These are phyloP conservation scores for Notarius lentiginosus DNA, from an alignment of 2,113 vertebrate species.

Conservation along the genomic window DNA sequence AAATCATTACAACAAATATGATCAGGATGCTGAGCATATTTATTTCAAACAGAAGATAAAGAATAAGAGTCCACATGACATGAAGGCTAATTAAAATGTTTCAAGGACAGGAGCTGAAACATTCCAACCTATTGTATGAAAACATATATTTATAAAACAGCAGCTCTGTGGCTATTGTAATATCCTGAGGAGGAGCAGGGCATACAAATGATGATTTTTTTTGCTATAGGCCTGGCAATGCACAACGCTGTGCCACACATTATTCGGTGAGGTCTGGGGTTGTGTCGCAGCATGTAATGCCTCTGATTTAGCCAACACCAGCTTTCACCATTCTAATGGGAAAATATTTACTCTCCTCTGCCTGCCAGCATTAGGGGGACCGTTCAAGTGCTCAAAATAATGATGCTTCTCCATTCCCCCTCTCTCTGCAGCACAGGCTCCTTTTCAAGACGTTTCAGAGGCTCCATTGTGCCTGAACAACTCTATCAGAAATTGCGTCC, in stretches of 20 bases:
- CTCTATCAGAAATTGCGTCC: slow-evolving; percentile 57
- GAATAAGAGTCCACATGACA: slow-evolving; percentile 33
- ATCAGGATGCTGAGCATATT: slow-evolving; percentile 33
- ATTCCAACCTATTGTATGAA: slow-evolving; percentile 54
- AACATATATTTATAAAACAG: slow-evolving; percentile 55
- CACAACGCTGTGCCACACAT: slow-evolving; percentile 52
- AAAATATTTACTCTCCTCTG: slow-evolving; percentile 67
- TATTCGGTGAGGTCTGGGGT: slow-evolving; percentile 59
- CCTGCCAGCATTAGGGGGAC: slow-evolving; percentile 65
- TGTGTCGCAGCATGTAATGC: slow-evolving; percentile 69
- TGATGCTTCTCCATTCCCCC: slow-evolving; percentile 63
- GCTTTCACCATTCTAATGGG: slow-evolving; percentile 68
- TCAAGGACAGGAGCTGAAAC: slow-evolving; percentile 47
- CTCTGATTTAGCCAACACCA: slow-evolving; percentile 68
- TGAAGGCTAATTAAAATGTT: slow-evolving; percentile 46
- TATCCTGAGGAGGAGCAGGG: slow-evolving; percentile 23
- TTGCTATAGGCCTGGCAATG: slow-evolving; percentile 40
- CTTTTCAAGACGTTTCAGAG: slow-evolving; percentile 57
- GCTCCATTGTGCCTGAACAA: slow-evolving; percentile 58
- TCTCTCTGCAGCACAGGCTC: slow-evolving; percentile 47
- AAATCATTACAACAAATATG: slow-evolving; percentile 48
- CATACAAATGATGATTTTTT: slow-evolving; percentile 43
- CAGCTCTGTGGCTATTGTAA: slow-evolving; percentile 40
- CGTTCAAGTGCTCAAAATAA: slow-evolving; percentile 74
- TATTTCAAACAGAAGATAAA: slow-evolving; percentile 25